phyloP scores from a whole-genome alignment of 1,140 invertebrate genomes.

The Lasioglossum baleicum region DNA sequence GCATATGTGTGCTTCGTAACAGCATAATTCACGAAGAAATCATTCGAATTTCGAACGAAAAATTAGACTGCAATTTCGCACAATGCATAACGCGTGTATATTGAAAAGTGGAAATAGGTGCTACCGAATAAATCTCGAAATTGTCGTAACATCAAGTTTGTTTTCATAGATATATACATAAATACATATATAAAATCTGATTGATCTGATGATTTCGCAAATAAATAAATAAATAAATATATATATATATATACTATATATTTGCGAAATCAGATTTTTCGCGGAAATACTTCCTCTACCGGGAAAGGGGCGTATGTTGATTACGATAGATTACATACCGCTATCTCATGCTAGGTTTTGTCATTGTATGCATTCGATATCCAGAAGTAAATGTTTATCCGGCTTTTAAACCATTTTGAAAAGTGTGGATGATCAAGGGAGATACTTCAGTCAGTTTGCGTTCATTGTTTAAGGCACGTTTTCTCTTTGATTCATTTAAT shows the following conservation, averaged over 20 bases:
- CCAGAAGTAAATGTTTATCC: conserved; percentile 35
- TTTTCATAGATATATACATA: too few relatives aligned
- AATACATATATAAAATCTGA: too few relatives aligned
- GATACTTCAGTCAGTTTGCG: conserved; percentile 1
- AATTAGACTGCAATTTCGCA: too few relatives aligned
- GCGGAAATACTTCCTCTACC: not conserved
- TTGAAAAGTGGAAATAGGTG: too few relatives aligned
- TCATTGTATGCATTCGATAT: not conserved
- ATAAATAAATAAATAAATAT: not conserved
- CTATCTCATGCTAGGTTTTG: not conserved
- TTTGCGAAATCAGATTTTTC: not conserved
- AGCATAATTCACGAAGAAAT: not conserved
- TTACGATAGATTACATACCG: not conserved
- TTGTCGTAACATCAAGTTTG: too few relatives aligned
- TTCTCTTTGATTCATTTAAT: too few relatives aligned
- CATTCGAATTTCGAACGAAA: too few relatives aligned
- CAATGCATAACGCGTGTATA: too few relatives aligned
- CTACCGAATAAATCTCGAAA: too few relatives aligned
- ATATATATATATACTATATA: not conserved
- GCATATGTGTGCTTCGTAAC: not conserved
- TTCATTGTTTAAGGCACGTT: not conserved
- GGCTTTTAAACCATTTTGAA: not conserved
- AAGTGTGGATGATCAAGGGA: not conserved
- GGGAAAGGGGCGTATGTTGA: conserved; percentile 20
- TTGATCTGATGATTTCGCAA: too few relatives aligned